Evolutionary conservation across 2,888 invertebrate genomes (phyloP), one percentile per base, ranked within the genome.

Genomic region (Cynaeus angustus): DNA sequence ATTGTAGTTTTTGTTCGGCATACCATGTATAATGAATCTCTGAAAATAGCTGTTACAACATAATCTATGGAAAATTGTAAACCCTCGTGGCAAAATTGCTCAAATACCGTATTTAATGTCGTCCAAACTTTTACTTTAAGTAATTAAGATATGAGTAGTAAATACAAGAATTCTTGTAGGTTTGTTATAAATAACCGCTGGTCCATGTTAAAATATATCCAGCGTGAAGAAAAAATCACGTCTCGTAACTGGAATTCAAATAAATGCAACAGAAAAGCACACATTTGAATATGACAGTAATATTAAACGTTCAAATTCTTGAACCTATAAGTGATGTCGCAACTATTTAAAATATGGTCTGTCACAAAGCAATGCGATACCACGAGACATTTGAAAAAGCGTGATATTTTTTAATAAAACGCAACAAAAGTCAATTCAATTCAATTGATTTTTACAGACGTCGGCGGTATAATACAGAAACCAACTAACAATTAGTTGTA

Each of bases 341-440:
- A 79, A 79, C 58, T 66, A 73, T 66, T 72, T 76, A 75, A 80
- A 80, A 78, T 78, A 80, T 78, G 77, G 75, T 74, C 78, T 80
- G 80, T 78, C 80, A 78, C 72, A 76, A 61, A 72, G 74, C 77
- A 78, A 80, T 76, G 73, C 79, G 76, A 78, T 78, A 78, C 77
- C 76, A 56, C 74, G 68, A 76, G 72, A 67, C 72, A 59, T n/a
- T 26, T 14, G 8, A 56, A 56, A 38, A 41, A 55, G 33, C 55
- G 55, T 13, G 16, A 9, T 46, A 9, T 46, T 46, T 46, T 46
- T 6, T 9, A 52, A 30, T 52, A 52, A 52, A 52, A 10, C 3
- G 1, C 33, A 33, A 21, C 33, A 33, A 33, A 33, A 33, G 33
- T n/a, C 9, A 33, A 33, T 2, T n/a, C 33, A n/a, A 33, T 33